phyloP scores from a whole-genome alignment of 2,113 vertebrate genomes.

The Morone chrysops region DNA sequence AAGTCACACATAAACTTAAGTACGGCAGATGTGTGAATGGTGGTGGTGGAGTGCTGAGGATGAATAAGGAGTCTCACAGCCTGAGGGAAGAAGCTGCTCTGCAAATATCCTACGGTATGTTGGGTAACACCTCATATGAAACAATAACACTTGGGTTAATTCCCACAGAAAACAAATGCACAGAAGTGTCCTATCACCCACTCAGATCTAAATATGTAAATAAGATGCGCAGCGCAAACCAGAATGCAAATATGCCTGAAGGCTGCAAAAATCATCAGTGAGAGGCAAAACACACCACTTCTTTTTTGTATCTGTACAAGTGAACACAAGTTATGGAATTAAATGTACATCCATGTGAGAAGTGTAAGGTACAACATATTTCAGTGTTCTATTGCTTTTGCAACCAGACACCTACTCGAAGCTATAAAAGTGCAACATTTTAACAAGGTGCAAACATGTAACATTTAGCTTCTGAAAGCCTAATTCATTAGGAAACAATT shows the following conservation, averaged over 20 bases:
- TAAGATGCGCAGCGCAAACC: background rate
- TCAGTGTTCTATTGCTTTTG: background rate
- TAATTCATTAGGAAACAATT: background rate
- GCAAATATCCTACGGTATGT: background rate
- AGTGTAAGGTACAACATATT: background rate
- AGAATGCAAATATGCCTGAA: background rate
- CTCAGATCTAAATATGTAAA: constrained; percentile 42
- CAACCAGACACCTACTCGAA: background rate
- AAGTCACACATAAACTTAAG: no score
- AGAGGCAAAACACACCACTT: background rate
- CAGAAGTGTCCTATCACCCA: background rate
- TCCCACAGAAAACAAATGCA: constrained; percentile 18
- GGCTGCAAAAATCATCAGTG: constrained; percentile 11
- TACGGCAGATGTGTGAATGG: no score
- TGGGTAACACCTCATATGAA: background rate
- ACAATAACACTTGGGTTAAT: constrained; percentile 18
- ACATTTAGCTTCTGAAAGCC: background rate
- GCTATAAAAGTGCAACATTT: background rate
- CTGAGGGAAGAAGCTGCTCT: background rate
- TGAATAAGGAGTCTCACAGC: no score
- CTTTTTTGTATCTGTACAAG: background rate
- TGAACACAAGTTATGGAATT: background rate
- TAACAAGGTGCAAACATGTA: background rate
- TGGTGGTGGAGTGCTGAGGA: no score
- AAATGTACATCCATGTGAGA: background rate